These are phyloP conservation scores for Epinephelus awoara DNA, from an alignment of 2,797 vertebrate species.

Conservation along the genomic window DNA sequence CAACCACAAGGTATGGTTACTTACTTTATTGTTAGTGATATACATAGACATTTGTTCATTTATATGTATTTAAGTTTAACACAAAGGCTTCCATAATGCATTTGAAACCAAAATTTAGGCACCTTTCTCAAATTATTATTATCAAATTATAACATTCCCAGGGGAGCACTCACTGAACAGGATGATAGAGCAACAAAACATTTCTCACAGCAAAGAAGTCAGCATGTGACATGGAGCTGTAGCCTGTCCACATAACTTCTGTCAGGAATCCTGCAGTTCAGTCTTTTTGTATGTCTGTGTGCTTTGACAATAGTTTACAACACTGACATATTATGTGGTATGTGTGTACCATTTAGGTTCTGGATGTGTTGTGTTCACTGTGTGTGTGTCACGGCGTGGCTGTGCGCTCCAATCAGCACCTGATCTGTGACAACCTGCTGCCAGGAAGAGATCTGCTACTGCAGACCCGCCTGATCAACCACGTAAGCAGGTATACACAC, in stretches of 20 bases:
- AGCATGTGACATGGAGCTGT: not conserved
- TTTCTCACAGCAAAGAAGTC: conserved; percentile 1
- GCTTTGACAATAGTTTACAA: conserved; percentile 5
- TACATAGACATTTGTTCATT: too few species aligned
- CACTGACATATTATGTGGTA: conserved; percentile 11
- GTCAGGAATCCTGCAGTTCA: not conserved
- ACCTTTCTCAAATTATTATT: not conserved
- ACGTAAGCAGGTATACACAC: conserved; percentile 92
- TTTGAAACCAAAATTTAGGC: not conserved
- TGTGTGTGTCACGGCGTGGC: conserved; percentile 97
- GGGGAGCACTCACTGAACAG: not conserved
- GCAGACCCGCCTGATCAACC: conserved; percentile 95
- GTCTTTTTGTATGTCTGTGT: not conserved
- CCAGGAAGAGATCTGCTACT: conserved; percentile 94
- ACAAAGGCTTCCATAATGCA: not conserved
- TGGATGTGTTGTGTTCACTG: conserved; percentile 95
- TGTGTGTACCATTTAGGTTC: conserved; percentile 84
- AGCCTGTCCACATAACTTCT: not conserved
- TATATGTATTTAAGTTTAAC: not conserved
- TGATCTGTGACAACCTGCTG: conserved; percentile 98
- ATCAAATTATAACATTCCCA: not conserved
- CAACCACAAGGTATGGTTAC: conserved; percentile 91
- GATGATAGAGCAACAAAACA: not conserved
- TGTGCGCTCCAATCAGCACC: conserved; percentile 95
- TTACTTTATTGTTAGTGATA: not conserved